Conservation (phyloP, 2,888 invertebrate genomes). For the Lepidochrysops patricia region DNA sequence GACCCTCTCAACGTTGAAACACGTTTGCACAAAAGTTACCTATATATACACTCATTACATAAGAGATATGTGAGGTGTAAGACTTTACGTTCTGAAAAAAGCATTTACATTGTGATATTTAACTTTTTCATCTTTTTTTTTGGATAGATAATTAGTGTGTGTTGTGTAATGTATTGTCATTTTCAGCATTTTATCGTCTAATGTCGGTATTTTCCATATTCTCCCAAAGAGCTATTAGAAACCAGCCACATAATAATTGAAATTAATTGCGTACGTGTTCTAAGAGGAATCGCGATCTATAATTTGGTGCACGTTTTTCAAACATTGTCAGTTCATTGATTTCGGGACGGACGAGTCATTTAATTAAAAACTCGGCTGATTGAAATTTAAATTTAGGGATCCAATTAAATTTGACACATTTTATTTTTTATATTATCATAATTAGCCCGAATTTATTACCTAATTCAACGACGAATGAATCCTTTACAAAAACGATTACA, state of each 20-base stretch:
- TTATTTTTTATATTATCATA: background rate
- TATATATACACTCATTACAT: no score
- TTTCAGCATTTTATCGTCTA: no score
- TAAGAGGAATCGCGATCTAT: background rate
- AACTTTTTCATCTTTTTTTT: no score
- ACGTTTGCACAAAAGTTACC: no score
- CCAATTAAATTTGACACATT: background rate
- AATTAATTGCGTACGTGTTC: background rate
- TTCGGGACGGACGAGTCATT: background rate
- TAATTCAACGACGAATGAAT: no score
- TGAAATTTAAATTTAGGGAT: background rate
- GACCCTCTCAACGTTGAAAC: no score
- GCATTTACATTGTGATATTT: no score
- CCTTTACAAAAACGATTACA: no score
- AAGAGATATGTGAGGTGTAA: no score
- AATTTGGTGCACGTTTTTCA: background rate
- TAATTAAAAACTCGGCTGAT: background rate
- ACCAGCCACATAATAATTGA: background rate
- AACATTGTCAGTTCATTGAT: conserved; percentile 4
- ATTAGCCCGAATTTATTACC: background rate
- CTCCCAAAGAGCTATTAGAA: background rate
- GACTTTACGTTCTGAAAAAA: no score
- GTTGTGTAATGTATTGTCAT: no score
- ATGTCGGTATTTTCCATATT: background rate
- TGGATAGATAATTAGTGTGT: no score